Percentiles rank a stretch among this genome's conserved stretches.
Evolutionary conservation across 2,888 invertebrate genomes (phyloP).

Genomic region (Drosophila fulvimacula): DNA sequence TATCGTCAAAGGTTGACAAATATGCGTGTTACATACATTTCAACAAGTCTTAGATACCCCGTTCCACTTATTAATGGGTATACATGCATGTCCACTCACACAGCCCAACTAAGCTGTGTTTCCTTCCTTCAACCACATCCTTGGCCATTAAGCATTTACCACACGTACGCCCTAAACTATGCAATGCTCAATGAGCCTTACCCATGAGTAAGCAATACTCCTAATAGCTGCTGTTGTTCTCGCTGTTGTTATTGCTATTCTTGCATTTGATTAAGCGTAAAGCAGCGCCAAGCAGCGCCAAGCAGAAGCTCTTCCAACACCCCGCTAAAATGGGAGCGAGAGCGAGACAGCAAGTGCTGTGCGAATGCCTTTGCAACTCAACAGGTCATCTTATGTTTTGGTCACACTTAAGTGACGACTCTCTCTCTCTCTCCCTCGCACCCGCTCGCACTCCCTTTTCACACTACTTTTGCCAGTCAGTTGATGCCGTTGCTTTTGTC

Average conservation of each 20-base stretch:
- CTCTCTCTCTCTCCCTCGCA: background rate
- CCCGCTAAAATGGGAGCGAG: constrained; percentile 22
- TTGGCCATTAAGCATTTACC: background rate
- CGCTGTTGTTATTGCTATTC: background rate
- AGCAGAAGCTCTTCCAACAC: constrained; percentile 20
- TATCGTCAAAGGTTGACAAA: no score
- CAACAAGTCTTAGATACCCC: background rate
- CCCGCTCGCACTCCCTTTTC: background rate
- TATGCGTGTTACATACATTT: background rate
- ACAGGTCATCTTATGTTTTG: constrained; percentile 47
- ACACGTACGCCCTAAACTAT: constrained; percentile 57
- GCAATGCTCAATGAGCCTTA: constrained; percentile 48
- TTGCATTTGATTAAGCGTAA: constrained; percentile 37
- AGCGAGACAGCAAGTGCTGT: constrained; percentile 11
- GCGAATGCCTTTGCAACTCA: constrained; percentile 34
- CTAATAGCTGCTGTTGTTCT: background rate
- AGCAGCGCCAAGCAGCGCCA: constrained; percentile 24
- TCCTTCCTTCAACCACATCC: constrained; percentile 8
- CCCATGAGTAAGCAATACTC: constrained; percentile 25
- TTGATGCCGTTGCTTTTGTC: background rate
- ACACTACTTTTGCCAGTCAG: background rate
- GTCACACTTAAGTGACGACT: constrained; percentile 36
- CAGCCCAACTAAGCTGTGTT: background rate
- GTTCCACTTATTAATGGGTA: background rate
- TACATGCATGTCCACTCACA: background rate